Conservation (phyloP, 2,888 invertebrate species). For the Eledone cirrhosa region DNA sequence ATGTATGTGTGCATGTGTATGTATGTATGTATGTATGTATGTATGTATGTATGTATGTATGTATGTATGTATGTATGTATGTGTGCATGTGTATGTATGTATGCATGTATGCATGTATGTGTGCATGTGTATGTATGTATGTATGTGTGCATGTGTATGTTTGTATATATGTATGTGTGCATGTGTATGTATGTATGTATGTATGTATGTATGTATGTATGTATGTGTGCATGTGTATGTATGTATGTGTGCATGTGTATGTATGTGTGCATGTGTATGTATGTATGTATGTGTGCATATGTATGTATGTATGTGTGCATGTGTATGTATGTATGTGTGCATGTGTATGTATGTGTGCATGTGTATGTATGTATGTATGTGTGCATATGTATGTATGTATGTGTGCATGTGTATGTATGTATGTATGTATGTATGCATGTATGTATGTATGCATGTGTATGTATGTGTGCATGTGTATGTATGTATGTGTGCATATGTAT, state of each 20-base stretch:
- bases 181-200: not conserved
- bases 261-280: not conserved
- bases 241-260: not conserved
- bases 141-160: not conserved
- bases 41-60: not conserved
- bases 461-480: too few relatives aligned
- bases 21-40: not conserved
- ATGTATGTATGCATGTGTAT: too few relatives aligned
- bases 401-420: too few relatives aligned
- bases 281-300: not conserved
- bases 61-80: not conserved
- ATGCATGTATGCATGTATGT: not conserved
- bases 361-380: not conserved
- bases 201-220: not conserved
- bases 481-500: too few relatives aligned
- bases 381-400: not conserved
- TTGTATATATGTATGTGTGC: not conserved
- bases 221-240: not conserved
- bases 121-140: not conserved
- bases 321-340: not conserved
- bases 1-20: not conserved
- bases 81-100: not conserved
- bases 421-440: too few relatives aligned
- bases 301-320: not conserved
- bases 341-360: not conserved